These are phyloP conservation scores for Megastigmus dorsalis DNA, from an alignment of 2,888 invertebrate species.

Conservation along the genomic window DNA sequence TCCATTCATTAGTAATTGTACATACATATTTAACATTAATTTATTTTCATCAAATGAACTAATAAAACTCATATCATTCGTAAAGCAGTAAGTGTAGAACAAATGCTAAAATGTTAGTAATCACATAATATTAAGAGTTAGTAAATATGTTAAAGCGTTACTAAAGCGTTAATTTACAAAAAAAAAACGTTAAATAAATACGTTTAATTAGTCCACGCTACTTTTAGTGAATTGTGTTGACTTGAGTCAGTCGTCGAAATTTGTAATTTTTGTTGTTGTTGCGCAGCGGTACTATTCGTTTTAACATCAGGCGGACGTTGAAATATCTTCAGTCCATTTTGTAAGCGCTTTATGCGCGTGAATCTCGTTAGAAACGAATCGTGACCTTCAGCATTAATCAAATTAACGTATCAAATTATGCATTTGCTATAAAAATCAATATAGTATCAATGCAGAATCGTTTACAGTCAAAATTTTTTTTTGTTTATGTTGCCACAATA, in stretches of 20 bases:
- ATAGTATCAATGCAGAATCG: no score
- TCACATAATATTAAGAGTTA: conserved; percentile 21
- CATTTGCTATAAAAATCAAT: no score
- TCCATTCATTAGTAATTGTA: conserved; percentile 18
- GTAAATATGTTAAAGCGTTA: conserved; percentile 21
- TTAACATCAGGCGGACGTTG: background rate
- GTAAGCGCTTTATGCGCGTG: conserved; percentile 58
- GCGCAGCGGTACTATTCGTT: conserved; percentile 3
- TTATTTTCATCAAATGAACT: conserved; percentile 35
- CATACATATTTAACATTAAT: conserved; percentile 36
- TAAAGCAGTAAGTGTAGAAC: conserved; percentile 24
- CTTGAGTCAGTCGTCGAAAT: conserved; percentile 32
- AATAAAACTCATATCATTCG: conserved; percentile 23
- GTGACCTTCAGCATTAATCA: conserved; percentile 64
- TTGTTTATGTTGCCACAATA: no score
- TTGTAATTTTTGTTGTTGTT: conserved; percentile 46
- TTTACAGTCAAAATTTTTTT: no score
- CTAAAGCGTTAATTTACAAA: background rate
- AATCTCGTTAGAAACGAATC: conserved; percentile 67
- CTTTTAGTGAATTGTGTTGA: conserved; percentile 24
- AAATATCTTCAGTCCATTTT: conserved; percentile 42
- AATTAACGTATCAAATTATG: no score
- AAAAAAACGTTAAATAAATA: background rate
- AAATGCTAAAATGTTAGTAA: conserved; percentile 5
- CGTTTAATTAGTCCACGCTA: conserved; percentile 48